These are phyloP conservation scores for Epinotia demarniana DNA, from an alignment of 2,888 invertebrate species.

Conservation along the genomic window DNA sequence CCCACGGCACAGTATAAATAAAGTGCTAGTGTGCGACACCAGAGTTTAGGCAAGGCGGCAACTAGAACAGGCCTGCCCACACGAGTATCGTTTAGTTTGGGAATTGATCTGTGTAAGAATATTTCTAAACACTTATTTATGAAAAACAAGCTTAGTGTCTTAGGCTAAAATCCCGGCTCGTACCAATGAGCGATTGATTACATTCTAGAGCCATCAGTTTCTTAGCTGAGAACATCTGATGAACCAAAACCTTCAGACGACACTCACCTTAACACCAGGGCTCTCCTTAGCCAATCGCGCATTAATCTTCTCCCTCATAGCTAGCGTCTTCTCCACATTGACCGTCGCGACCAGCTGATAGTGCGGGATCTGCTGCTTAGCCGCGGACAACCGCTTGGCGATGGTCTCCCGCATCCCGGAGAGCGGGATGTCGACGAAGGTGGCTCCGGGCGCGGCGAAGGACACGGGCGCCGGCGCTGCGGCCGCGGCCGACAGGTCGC, in stretches of 20 bases:
- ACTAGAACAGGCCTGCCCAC: too few species aligned
- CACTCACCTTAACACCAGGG: conserved; percentile 84
- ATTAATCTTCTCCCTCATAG: conserved; percentile 91
- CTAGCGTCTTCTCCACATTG: conserved; percentile 91
- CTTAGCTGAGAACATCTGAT: too few species aligned
- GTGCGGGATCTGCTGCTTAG: conserved; percentile 98
- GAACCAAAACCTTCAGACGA: background rate
- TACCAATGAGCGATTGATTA: too few species aligned
- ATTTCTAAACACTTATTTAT: too few species aligned
- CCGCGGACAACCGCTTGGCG: conserved; percentile 93
- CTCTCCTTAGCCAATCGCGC: conserved; percentile 90
- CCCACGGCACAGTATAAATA: too few species aligned
- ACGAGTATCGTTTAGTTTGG: too few species aligned
- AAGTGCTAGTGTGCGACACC: too few species aligned
- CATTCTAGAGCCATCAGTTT: too few species aligned
- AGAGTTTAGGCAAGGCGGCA: too few species aligned
- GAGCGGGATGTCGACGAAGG: conserved; percentile 91
- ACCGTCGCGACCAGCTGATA: conserved; percentile 96
- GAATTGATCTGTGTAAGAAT: too few species aligned
- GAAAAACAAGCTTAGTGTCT: too few species aligned
- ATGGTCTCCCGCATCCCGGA: conserved; percentile 94
- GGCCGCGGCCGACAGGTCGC: conserved; percentile 86
- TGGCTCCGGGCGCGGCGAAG: conserved; percentile 72
- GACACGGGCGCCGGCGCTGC: conserved; percentile 55
- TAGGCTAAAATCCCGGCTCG: too few species aligned